These are phyloP conservation scores for Halichoerus grypus DNA, from an alignment of 2,113 vertebrate genomes.

Conservation along the genomic window DNA sequence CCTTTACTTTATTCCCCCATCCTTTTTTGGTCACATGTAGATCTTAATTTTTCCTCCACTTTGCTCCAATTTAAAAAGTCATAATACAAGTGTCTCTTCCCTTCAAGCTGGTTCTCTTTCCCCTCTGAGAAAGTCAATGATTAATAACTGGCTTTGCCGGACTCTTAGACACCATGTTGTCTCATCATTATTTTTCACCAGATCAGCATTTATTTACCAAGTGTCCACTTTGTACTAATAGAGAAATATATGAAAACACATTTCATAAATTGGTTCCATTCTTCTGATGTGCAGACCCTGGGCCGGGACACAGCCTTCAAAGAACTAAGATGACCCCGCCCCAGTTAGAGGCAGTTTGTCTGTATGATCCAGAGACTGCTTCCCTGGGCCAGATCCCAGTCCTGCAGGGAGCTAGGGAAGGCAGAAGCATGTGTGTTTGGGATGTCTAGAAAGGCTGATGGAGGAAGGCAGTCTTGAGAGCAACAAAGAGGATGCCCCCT, in stretches of 20 bases:
- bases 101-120: background rate
- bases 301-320: background rate
- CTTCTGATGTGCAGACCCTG: background rate
- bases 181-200: background rate
- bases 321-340: fast-evolving
- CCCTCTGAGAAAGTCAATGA: conserved; percentile 45
- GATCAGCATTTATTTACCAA: conserved; percentile 62
- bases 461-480: background rate
- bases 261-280: background rate
- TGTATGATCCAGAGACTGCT: background rate
- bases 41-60: background rate
- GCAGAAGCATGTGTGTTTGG: too few species aligned
- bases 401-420: background rate
- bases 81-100: background rate
- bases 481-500: background rate
- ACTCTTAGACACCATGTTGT: conserved; percentile 51
- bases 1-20: background rate
- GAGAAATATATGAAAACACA: background rate
- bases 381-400: background rate
- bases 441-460: background rate
- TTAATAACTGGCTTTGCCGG: conserved; percentile 55
- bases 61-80: background rate
- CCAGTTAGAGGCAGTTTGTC: fast-evolving
- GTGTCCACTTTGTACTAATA: background rate
- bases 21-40: background rate